Evolutionary conservation across 2,888 invertebrate genomes (phyloP).

Genomic region (Noctua pronuba): DNA sequence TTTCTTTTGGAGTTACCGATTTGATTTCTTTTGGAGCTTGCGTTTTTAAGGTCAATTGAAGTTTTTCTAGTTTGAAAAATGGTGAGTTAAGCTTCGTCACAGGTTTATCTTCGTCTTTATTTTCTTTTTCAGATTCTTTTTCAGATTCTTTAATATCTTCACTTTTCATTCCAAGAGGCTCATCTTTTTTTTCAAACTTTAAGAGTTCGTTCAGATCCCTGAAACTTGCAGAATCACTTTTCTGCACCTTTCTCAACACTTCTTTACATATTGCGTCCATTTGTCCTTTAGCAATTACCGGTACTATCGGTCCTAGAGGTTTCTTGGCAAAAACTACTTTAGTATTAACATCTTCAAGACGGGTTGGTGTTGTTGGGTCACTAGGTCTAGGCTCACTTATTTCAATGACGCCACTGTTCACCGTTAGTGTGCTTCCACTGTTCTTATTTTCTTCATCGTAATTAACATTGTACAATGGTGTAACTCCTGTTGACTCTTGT

Average conservation of each 20-base stretch:
- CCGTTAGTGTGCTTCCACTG: slow-evolving; percentile 60
- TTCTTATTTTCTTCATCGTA: slow-evolving; percentile 33
- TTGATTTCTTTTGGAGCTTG: neutral
- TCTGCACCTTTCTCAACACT: slow-evolving; percentile 64
- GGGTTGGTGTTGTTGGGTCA: slow-evolving; percentile 50
- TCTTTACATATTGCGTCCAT: slow-evolving; percentile 69
- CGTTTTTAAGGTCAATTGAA: no score
- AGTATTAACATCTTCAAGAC: slow-evolving; percentile 32
- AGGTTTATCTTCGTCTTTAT: slow-evolving; percentile 10
- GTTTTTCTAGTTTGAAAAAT: slow-evolving; percentile 21
- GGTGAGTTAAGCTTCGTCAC: neutral
- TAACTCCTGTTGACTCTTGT: slow-evolving; percentile 46
- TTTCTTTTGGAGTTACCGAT: neutral
- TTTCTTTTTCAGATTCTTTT: slow-evolving; percentile 27
- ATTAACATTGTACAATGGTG: slow-evolving; percentile 14
- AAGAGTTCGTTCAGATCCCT: slow-evolving; percentile 69
- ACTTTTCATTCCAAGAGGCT: slow-evolving; percentile 23
- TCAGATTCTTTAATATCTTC: slow-evolving; percentile 21
- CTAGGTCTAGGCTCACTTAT: slow-evolving; percentile 38
- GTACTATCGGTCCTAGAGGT: slow-evolving; percentile 37
- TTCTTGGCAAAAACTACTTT: slow-evolving; percentile 50
- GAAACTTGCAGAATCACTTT: slow-evolving; percentile 65
- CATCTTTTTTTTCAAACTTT: slow-evolving; percentile 45
- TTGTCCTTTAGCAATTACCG: slow-evolving; percentile 61
- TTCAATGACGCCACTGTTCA: slow-evolving; percentile 60